phyloP scores from a whole-genome alignment of 53 echinoderm and acorn worm species.

The Mesocentrotus franciscanus region DNA sequence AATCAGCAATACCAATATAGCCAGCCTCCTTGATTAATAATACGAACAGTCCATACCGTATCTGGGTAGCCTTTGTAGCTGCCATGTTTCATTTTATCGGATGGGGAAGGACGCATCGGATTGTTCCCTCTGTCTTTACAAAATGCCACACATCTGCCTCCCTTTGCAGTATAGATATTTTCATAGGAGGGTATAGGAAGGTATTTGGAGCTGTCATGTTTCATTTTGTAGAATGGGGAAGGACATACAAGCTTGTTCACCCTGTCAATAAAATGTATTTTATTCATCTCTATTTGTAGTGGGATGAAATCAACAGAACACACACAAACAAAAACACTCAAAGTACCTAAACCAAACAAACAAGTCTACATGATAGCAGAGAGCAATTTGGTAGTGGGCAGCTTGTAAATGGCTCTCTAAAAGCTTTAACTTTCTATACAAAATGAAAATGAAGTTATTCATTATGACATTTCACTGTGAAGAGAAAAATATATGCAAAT shows the following conservation, averaged over 20 bases:
- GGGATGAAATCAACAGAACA: neutral
- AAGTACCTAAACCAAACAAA: neutral
- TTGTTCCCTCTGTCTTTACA: neutral
- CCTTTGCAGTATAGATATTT: neutral
- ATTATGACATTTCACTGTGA: neutral
- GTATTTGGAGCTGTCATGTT: neutral
- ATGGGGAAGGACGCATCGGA: neutral
- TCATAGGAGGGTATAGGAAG: neutral
- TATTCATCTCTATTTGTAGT: neutral
- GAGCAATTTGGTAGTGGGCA: neutral
- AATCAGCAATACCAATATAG: neutral
- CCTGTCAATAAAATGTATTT: neutral
- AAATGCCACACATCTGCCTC: neutral
- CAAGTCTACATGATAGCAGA: neutral
- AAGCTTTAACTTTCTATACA: neutral
- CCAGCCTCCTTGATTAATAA: neutral
- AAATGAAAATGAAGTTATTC: neutral
- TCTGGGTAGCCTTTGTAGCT: neutral
- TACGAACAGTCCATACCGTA: neutral
- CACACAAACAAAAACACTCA: neutral
- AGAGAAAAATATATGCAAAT: no score
- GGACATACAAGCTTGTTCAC: neutral
- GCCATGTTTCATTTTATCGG: constrained; percentile 23
- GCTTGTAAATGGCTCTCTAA: neutral
- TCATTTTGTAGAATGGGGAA: neutral